These are phyloP conservation scores for Scaptomyza montana DNA, from an alignment of 1,140 invertebrate genomes.

Conservation along the genomic window DNA sequence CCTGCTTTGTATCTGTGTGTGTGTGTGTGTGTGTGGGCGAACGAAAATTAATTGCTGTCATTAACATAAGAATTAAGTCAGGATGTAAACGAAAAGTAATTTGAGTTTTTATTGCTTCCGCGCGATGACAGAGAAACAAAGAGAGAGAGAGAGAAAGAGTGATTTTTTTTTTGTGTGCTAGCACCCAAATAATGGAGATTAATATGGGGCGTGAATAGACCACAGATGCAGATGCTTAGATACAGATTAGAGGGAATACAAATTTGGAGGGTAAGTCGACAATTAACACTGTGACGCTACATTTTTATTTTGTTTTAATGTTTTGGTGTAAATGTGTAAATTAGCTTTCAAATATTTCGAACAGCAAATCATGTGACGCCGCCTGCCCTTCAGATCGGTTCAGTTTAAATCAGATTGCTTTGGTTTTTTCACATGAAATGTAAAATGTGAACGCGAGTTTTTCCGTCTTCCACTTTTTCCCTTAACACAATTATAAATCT, in stretches of 20 bases:
- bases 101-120: constrained; percentile 82
- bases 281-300: constrained; percentile 75
- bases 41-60: constrained; percentile 77
- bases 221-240: constrained; percentile 27
- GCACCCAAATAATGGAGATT: constrained; percentile 70
- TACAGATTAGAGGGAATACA: not conserved
- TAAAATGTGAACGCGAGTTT: constrained; percentile 66
- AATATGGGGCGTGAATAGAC: constrained; percentile 65
- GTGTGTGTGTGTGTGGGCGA: constrained; percentile 43
- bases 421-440: constrained; percentile 64
- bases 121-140: constrained; percentile 65
- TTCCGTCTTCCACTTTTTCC: not conserved
- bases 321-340: constrained; percentile 70
- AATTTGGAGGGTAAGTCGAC: constrained; percentile 42
- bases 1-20: not conserved
- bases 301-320: constrained; percentile 48
- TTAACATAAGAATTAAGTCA: constrained; percentile 64
- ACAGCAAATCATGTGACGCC: constrained; percentile 57
- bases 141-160: constrained; percentile 14
- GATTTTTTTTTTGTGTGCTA: constrained; percentile 20
- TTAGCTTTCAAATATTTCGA: constrained; percentile 72
- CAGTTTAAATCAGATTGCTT: constrained; percentile 19
- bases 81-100: constrained; percentile 80
- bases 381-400: constrained; percentile 51
- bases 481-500: constrained; percentile 79